Evolutionary conservation across 2,888 invertebrate species (phyloP).

Genomic region (Scaptomyza polygonia): DNA sequence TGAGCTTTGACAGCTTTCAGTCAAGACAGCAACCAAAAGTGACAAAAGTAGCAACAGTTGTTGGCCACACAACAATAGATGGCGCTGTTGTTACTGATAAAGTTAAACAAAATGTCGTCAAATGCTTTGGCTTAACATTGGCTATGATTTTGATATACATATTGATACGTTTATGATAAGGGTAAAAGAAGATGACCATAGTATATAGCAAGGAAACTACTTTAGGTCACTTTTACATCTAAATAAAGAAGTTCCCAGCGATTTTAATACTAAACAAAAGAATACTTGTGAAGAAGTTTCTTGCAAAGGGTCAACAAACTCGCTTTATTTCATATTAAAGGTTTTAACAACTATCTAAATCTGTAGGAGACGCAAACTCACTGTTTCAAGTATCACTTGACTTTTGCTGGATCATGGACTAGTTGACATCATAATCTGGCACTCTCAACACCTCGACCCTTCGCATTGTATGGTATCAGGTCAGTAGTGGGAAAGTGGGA

Average conservation of each 20-base stretch:
- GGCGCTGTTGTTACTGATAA: conserved; percentile 28
- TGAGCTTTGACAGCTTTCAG: conserved; percentile 74
- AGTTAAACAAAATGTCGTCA: neutral
- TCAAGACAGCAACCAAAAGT: conserved; percentile 61
- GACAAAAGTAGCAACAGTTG: conserved; percentile 5
- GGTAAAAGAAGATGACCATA: too few species aligned
- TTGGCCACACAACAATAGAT: conserved; percentile 24
- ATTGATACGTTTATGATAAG: too few species aligned
- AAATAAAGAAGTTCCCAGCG: too few species aligned
- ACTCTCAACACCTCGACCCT: conserved; percentile 2
- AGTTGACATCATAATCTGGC: conserved; percentile 58
- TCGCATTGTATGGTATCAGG: conserved; percentile 15
- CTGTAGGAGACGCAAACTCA: neutral
- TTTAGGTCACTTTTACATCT: too few species aligned
- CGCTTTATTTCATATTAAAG: neutral
- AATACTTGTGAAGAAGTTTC: too few species aligned
- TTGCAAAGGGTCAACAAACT: neutral
- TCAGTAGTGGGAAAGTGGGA: conserved; percentile 73
- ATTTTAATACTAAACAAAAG: too few species aligned
- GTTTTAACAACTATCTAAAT: neutral
- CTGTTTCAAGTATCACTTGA: conserved; percentile 60
- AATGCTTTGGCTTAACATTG: neutral
- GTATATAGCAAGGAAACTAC: too few species aligned
- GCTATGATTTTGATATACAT: too few species aligned
- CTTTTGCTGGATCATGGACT: conserved; percentile 51